Conservation (phyloP, 2,888 invertebrate genomes). For the Gerris lacustris region DNA sequence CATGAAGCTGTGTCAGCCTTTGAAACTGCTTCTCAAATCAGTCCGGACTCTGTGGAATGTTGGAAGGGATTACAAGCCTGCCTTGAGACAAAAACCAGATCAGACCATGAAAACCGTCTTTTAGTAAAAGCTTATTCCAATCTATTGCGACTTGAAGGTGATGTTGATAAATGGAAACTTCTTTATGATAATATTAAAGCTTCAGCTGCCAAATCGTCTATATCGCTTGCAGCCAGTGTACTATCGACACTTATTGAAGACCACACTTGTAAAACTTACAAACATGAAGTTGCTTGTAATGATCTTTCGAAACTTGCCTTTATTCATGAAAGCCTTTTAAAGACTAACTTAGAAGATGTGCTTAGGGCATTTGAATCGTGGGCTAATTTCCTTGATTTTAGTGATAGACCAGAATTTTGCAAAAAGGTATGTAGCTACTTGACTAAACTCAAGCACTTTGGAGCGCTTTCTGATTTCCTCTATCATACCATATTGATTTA, state of each 20-base stretch:
- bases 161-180: background rate
- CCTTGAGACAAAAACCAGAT: background rate
- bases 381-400: background rate
- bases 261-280: background rate
- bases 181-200: background rate
- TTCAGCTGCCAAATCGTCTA: background rate
- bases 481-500: background rate
- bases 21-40: background rate
- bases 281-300: background rate
- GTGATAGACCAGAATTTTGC: background rate
- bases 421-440: background rate
- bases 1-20: background rate
- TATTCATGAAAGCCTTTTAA: background rate
- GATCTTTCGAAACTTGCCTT: background rate
- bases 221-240: background rate
- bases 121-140: background rate
- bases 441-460: background rate
- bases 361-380: background rate
- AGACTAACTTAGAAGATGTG: background rate
- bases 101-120: background rate
- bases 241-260: background rate
- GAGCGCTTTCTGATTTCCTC: background rate
- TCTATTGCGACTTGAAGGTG: background rate
- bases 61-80: slow-evolving; percentile 1
- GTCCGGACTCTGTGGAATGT: slow-evolving; percentile 4